A percentile compares a stretch with the other conserved stretches of the same genome.
phyloP scores from a whole-genome alignment of 2,888 invertebrate species.

The Drosophila paracracens region DNA sequence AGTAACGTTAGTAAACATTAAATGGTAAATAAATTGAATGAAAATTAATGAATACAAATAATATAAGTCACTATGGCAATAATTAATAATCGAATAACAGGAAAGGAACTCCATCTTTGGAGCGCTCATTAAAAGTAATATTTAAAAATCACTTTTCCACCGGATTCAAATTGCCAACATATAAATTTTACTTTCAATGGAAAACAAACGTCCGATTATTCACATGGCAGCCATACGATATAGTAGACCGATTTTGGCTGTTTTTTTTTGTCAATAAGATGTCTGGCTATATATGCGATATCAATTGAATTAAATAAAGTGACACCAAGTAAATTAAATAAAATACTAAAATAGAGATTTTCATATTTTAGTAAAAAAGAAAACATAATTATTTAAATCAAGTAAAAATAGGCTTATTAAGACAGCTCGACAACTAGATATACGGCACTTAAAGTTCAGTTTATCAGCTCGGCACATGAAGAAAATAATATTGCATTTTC shows the following conservation, averaged over 20 bases:
- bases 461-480: background rate
- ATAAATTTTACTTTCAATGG: background rate
- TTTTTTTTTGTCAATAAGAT: background rate
- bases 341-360: too few species aligned
- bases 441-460: background rate
- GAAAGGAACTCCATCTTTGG: background rate
- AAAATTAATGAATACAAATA: background rate
- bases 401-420: background rate
- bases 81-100: background rate
- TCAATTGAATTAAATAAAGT: too few species aligned
- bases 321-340: too few species aligned
- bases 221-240: background rate
- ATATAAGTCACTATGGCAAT: background rate
- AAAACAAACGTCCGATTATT: background rate
- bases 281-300: background rate
- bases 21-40: background rate
- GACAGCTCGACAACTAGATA: background rate
- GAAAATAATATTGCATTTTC: conserved; percentile 1
- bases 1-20: background rate
- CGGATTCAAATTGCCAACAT: background rate
- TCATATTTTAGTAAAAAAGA: background rate
- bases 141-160: background rate
- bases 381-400: background rate
- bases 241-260: background rate
- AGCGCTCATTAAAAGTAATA: background rate